Conservation (phyloP, 2,113 vertebrate genomes). For the Desmodus rotundus region DNA sequence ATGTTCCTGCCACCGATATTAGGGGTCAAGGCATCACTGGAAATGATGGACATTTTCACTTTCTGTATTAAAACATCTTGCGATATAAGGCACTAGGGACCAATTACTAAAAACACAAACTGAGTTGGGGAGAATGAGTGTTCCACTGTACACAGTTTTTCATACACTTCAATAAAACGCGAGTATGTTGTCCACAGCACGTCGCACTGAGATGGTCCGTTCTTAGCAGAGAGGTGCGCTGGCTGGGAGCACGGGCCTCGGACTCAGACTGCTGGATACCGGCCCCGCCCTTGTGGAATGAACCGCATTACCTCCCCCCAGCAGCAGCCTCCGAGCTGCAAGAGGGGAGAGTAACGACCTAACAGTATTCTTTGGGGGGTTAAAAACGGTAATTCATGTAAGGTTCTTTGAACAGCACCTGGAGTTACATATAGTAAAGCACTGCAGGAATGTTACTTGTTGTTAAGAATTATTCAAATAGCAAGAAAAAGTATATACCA, state of each 20-base stretch:
- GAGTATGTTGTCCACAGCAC: not conserved
- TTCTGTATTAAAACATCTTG: constrained; percentile 23
- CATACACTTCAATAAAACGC: not conserved
- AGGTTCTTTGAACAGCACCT: not conserved
- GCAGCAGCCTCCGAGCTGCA: not conserved
- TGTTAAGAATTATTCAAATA: not conserved
- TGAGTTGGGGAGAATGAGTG: not conserved
- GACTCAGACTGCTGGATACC: not conserved
- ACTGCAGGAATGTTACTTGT: not conserved
- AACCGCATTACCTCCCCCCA: not conserved
- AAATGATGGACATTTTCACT: not conserved
- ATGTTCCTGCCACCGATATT: not conserved
- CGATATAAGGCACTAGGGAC: not conserved
- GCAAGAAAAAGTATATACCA: not conserved
- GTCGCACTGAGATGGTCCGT: not conserved
- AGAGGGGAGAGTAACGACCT: not conserved
- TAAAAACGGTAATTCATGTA: not conserved
- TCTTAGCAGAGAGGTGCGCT: not conserved
- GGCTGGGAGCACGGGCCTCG: not conserved
- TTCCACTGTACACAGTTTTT: not conserved
- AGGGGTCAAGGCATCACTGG: not conserved
- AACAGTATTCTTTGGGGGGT: not conserved
- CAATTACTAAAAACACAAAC: not conserved
- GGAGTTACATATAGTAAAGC: not conserved
- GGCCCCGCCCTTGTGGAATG: not conserved